phyloP scores from a whole-genome alignment of 2,888 invertebrate species.

The Malthinus flaveolus region DNA sequence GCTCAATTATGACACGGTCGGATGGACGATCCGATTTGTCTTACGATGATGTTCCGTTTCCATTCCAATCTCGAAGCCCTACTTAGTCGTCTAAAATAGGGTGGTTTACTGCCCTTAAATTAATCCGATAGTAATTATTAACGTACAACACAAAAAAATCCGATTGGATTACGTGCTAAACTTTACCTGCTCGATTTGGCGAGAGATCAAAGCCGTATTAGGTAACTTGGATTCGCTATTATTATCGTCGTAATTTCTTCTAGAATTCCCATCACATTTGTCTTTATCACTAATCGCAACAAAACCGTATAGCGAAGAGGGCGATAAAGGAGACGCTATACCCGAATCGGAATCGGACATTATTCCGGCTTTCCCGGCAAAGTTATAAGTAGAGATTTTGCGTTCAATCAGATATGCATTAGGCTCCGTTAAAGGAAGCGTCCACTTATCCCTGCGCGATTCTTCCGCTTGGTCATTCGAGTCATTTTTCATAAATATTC shows the following conservation, averaged over 20 bases:
- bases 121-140: constrained; percentile 7
- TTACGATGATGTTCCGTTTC: constrained; percentile 26
- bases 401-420: constrained; percentile 32
- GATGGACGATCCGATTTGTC: constrained; percentile 43
- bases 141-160: not conserved
- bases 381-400: constrained; percentile 24
- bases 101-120: constrained; percentile 16
- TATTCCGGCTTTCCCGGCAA: constrained; percentile 43
- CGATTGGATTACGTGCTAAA: not conserved
- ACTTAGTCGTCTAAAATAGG: constrained; percentile 28
- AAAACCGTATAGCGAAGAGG: constrained; percentile 48
- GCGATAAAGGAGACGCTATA: constrained; percentile 53
- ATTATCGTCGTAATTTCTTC: not conserved
- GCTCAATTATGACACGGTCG: constrained; percentile 43
- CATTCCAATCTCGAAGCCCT: constrained; percentile 17
- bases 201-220: not conserved
- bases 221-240: not conserved
- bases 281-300: constrained; percentile 41
- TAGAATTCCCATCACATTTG: constrained; percentile 2
- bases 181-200: not conserved
- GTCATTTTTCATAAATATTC: not conserved
- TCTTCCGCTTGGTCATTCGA: constrained; percentile 1
- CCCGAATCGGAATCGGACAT: constrained; percentile 54
- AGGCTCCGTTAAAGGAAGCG: constrained; percentile 24
- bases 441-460: constrained; percentile 22